These are phyloP conservation scores for Gymnothorax reevesii DNA, from an alignment of 2,797 vertebrate species.

Conservation along the genomic window DNA sequence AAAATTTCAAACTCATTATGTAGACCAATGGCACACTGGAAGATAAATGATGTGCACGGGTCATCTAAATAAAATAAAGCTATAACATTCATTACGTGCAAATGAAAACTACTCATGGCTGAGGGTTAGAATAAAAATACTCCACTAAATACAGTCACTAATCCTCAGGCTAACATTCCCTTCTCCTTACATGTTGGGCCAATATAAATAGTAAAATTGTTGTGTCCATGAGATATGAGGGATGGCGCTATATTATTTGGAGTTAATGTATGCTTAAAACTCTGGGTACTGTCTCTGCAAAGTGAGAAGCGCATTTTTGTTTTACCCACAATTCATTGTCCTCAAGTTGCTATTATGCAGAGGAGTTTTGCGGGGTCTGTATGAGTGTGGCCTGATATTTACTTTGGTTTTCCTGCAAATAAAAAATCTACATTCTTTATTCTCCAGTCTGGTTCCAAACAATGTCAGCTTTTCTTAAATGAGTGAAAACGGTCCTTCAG, in stretches of 20 bases:
- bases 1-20: neutral
- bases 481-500: neutral
- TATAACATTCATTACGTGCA: neutral
- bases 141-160: neutral
- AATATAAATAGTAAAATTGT: neutral
- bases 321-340: neutral
- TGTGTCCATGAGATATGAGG: neutral
- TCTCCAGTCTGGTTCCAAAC: neutral
- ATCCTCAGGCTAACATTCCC: neutral
- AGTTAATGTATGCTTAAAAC: neutral
- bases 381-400: neutral
- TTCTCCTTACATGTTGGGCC: neutral
- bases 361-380: neutral
- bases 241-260: neutral
- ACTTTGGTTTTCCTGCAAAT: neutral
- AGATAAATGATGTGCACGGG: neutral
- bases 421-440: neutral
- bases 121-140: neutral
- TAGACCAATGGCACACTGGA: neutral
- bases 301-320: too few relatives aligned
- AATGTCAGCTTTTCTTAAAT: neutral
- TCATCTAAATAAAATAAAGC: neutral
- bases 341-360: neutral
- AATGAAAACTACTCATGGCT: neutral
- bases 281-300: neutral